phyloP scores from a whole-genome alignment of 2,888 invertebrate species.

The Adelognathus sp. region DNA sequence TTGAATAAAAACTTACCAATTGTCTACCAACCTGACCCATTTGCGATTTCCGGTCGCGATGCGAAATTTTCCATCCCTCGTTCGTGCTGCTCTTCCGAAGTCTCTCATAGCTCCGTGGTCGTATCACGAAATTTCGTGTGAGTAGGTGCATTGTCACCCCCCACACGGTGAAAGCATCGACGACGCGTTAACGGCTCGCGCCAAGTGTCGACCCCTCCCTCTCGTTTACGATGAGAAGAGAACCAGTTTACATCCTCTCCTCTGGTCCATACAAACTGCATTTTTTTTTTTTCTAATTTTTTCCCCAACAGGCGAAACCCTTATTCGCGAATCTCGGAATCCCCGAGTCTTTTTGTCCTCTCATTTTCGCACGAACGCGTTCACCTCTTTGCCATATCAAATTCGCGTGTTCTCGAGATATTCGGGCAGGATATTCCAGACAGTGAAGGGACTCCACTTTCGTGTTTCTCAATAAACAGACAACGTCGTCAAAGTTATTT shows the following conservation, averaged over 20 bases:
- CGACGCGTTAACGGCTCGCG: slow-evolving; percentile 60
- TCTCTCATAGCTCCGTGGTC: no score
- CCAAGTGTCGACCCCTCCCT: slow-evolving; percentile 55
- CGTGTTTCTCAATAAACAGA: not conserved
- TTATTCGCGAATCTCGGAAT: slow-evolving; percentile 75
- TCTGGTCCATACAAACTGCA: slow-evolving; percentile 24
- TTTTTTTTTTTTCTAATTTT: not conserved
- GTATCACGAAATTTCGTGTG: not conserved
- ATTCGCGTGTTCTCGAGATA: slow-evolving; percentile 33
- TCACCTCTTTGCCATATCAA: no score
- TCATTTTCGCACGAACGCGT: slow-evolving; percentile 16
- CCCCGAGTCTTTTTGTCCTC: slow-evolving; percentile 65
- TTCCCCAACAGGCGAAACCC: slow-evolving; percentile 55
- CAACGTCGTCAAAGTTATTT: slow-evolving; percentile 12
- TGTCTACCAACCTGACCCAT: no score
- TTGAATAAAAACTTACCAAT: no score
- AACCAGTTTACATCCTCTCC: slow-evolving; percentile 54
- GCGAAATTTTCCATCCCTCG: no score
- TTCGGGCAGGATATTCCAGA: slow-evolving; percentile 16
- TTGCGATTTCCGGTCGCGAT: no score
- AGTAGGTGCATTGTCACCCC: not conserved
- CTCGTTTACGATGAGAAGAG: slow-evolving; percentile 41
- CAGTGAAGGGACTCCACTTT: not conserved
- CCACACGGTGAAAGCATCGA: slow-evolving; percentile 46
- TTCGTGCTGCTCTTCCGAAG: no score